Evolutionary conservation across 2,888 invertebrate genomes (phyloP).

Genomic region (Hirudinaria manillensis): DNA sequence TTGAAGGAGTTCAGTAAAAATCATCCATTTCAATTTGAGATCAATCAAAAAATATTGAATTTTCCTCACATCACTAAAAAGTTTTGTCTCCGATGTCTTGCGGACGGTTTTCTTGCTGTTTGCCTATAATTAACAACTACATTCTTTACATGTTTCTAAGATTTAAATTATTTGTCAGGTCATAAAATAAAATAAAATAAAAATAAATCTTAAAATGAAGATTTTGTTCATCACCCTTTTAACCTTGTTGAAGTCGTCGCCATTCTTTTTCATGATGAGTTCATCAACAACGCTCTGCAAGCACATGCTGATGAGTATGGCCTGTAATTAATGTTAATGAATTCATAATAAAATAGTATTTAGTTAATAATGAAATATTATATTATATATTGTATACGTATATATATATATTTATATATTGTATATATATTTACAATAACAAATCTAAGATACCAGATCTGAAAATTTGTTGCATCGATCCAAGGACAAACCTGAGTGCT

Average conservation of each 20-base stretch:
- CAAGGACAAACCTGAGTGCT: constrained; percentile 68
- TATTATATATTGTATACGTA: too few species aligned
- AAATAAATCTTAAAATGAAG: constrained; percentile 18
- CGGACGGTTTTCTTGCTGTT: background rate
- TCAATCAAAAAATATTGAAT: background rate
- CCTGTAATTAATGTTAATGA: constrained; percentile 52
- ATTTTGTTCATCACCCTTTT: background rate
- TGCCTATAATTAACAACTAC: background rate
- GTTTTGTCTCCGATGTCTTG: constrained; percentile 3
- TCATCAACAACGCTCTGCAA: constrained; percentile 93
- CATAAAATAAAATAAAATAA: constrained; percentile 1
- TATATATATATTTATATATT: too few species aligned
- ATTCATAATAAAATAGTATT: background rate
- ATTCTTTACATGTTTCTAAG: too few species aligned
- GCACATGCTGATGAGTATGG: constrained; percentile 90
- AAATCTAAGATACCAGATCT: background rate
- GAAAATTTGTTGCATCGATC: too few species aligned
- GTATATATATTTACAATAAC: background rate
- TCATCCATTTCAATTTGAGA: too few species aligned
- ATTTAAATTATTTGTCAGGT: too few species aligned
- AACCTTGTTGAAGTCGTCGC: constrained; percentile 46
- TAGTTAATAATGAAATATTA: too few species aligned
- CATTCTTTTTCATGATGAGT: constrained; percentile 59
- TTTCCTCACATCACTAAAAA: background rate
- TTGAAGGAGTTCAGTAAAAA: too few species aligned